Base-by-base conservation (phyloP, 2,888 invertebrate species). In the Tinea pellionella region DNA sequence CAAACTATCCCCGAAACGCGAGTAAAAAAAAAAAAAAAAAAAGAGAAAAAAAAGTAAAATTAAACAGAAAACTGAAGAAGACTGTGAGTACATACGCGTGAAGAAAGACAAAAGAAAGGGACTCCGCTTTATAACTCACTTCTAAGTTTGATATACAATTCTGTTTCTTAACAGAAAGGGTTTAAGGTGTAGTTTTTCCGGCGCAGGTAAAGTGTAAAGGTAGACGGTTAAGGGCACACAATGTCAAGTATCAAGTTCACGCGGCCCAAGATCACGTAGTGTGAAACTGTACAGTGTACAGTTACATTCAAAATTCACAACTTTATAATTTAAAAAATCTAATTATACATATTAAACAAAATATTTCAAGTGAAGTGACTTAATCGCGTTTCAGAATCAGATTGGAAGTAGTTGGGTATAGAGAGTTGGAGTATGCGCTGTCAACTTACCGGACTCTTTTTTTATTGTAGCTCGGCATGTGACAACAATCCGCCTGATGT, bases 211-310 rank as follows among this genome's bases (percentile, higher is more conserved):
- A 24, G 53, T 53, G 53, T 53, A 19, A 53, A 53, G 53, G 53
- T 24, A 24, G 53, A 82, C 81, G 84, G 79, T 77, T 80, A 73
- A 80, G 79, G 77, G 76, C 77, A 75, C 72, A 85, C 84, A 87
- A 86, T 86, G 86, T 87, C 86, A 87, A 80, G 86, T 85, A 86
- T 87, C 86, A 87, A 87, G 86, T 87, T 87, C 84, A 85, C 70
- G 64, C 68, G 63, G 43, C 43, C 43, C 59, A 59, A 59, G 59
- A 59, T 43, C 59, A 43, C 30, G 19, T 19, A 57, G 57, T 57
- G 57, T 57, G 32, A 57, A 57, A 32, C 55, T 47, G 53, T 59
- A 59, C 42, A 59, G 13, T 47, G 53, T 59, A 59, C 42, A 59
- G 13, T 42, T 42, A 59, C 15, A 30, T 32, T 16, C 16, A 57